Percentiles rank a stretch among this genome's conserved stretches.
These are phyloP conservation scores for Geotrypetes seraphini DNA, from an alignment of 2,797 vertebrate species.

Conservation along the genomic window DNA sequence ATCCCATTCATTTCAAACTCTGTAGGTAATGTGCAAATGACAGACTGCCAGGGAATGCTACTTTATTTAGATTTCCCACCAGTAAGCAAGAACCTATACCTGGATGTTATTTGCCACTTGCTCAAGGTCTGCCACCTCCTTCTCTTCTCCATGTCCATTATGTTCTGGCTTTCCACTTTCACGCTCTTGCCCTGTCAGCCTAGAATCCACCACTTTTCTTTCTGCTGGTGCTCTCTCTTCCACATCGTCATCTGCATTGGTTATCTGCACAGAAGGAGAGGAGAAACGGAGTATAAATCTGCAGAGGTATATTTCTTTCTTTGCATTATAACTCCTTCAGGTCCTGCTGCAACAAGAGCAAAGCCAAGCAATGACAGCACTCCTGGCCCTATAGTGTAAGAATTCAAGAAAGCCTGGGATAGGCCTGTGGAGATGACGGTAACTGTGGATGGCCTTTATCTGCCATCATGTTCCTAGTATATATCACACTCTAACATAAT, in stretches of 20 bases:
- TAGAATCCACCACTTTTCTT: slow-evolving; percentile 27
- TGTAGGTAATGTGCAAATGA: not conserved
- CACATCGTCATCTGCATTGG: not conserved
- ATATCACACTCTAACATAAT: too few species aligned
- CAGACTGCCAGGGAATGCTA: not conserved
- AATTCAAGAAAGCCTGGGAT: too few species aligned
- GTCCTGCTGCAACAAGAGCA: too few species aligned
- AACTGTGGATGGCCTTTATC: too few species aligned
- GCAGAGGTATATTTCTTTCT: too few species aligned
- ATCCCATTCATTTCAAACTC: too few species aligned
- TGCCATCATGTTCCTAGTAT: too few species aligned
- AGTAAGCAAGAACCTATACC: accelerated
- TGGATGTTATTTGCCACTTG: not conserved
- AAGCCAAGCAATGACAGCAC: not conserved
- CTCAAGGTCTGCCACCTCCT: slow-evolving; percentile 23
- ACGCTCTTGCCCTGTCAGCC: slow-evolving; percentile 11
- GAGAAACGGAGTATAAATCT: not conserved
- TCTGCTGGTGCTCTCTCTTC: slow-evolving; percentile 26
- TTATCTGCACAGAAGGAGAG: slow-evolving; percentile 47
- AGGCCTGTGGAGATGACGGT: too few species aligned
- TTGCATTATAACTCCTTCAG: too few species aligned
- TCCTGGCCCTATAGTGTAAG: accelerated
- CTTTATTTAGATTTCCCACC: not conserved
- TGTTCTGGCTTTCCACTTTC: not conserved
- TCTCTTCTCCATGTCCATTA: slow-evolving; percentile 5